Conservation (phyloP, 2,113 vertebrate species). For the Hyperoodon ampullatus region DNA sequence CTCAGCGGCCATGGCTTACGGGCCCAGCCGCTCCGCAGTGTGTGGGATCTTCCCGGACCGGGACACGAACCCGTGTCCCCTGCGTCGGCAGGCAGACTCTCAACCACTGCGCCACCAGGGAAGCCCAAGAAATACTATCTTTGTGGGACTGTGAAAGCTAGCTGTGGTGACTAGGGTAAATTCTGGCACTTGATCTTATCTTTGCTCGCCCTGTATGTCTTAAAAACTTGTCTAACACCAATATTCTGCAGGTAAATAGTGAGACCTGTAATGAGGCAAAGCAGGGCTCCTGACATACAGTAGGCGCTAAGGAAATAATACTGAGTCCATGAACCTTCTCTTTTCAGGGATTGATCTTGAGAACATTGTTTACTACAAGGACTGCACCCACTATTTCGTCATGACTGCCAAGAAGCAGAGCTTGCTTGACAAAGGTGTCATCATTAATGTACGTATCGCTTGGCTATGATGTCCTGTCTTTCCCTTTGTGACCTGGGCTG, state of each 20-base stretch:
- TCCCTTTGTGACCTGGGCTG: not conserved
- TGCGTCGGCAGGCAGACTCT: too few species aligned
- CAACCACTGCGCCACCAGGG: too few species aligned
- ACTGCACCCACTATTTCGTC: slow-evolving; percentile 98
- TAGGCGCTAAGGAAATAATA: accelerated
- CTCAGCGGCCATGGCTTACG: too few species aligned
- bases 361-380: slow-evolving; percentile 99
- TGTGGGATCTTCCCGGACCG: too few species aligned
- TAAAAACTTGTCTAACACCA: not conserved
- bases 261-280: not conserved
- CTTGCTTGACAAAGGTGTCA: slow-evolving; percentile 97
- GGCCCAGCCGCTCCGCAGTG: too few species aligned
- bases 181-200: not conserved
- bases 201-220: not conserved
- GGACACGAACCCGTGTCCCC: too few species aligned
- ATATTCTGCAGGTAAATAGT: not conserved
- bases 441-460: slow-evolving; percentile 90
- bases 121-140: not conserved
- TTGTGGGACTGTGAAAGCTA: not conserved
- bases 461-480: not conserved
- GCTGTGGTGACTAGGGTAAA: not conserved
- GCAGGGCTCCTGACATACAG: not conserved
- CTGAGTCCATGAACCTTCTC: slow-evolving; percentile 19
- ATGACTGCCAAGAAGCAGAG: slow-evolving; percentile 99
- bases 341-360: slow-evolving; percentile 96